Evolutionary conservation across 2,797 vertebrate species (phyloP).

Genomic region (Prunella strophiata): DNA sequence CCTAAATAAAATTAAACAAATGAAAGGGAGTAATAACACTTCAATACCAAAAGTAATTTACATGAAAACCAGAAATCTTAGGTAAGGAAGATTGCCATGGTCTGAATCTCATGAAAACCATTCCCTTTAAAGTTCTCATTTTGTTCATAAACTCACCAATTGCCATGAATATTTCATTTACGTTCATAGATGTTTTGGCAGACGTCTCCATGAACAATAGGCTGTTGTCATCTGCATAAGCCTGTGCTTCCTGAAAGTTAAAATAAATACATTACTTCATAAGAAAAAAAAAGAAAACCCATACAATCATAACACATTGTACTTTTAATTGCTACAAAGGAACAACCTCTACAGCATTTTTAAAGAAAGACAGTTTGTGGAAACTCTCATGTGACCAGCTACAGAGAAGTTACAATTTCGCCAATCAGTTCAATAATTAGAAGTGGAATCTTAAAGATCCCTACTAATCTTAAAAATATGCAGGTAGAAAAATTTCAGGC

Average conservation of each 20-base stretch:
- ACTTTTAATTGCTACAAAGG: neutral
- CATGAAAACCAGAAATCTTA: neutral
- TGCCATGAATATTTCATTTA: conserved; percentile 99
- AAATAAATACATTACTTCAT: neutral
- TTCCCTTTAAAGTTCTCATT: neutral
- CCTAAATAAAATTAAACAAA: neutral
- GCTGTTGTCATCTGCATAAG: conserved; percentile 98
- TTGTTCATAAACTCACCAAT: conserved; percentile 85
- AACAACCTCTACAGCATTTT: neutral
- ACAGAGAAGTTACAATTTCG: neutral
- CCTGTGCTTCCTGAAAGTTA: conserved; percentile 90
- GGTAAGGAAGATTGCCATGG: neutral
- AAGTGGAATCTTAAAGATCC: neutral
- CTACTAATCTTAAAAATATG: neutral
- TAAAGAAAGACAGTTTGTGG: neutral
- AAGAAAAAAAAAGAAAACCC: neutral
- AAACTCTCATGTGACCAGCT: neutral
- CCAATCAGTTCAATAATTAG: neutral
- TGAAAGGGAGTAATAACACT: neutral
- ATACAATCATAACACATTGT: neutral
- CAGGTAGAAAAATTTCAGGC: neutral
- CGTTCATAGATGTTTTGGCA: conserved; percentile 98
- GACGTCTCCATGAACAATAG: conserved; percentile 99
- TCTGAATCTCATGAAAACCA: neutral
- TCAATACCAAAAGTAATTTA: neutral